Conservation (phyloP, 2,113 vertebrate genomes). For the Pyxicephalus adspersus region DNA sequence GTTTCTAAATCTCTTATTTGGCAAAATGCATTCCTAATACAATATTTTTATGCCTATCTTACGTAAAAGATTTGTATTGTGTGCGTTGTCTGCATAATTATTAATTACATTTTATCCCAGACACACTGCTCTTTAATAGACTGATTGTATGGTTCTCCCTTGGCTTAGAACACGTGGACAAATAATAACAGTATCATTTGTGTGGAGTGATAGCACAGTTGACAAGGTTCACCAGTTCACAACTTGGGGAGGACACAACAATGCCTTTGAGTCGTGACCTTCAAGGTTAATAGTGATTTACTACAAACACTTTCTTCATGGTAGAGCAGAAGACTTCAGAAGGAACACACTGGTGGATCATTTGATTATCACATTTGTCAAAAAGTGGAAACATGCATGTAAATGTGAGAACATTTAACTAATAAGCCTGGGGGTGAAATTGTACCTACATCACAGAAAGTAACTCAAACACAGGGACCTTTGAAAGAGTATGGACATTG, state of each 20-base stretch:
- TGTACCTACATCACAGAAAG: not conserved
- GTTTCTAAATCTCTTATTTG: too few relatives aligned
- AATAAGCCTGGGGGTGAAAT: conserved; percentile 16
- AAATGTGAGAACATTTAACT: conserved; percentile 20
- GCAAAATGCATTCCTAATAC: too few relatives aligned
- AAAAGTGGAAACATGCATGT: not conserved
- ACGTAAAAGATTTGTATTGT: too few relatives aligned
- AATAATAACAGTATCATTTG: not conserved
- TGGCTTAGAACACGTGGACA: too few relatives aligned
- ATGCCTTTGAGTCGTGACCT: conserved; percentile 31
- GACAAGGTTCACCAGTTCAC: conserved; percentile 30
- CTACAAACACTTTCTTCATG: conserved; percentile 30
- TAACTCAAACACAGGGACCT: not conserved
- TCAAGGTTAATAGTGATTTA: conserved; percentile 20
- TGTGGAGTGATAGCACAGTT: not conserved
- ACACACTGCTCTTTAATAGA: too few relatives aligned
- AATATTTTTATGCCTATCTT: too few relatives aligned
- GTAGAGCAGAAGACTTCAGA: conserved; percentile 35
- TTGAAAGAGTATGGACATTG: not conserved
- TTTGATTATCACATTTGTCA: conserved; percentile 5
- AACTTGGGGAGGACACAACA: conserved; percentile 14
- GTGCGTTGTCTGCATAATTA: too few relatives aligned
- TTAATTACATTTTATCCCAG: too few relatives aligned
- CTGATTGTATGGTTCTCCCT: too few relatives aligned
- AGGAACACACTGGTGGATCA: not conserved